Evolutionary conservation across 1,140 invertebrate genomes (phyloP).

Genomic region (Coptotermes formosanus): DNA sequence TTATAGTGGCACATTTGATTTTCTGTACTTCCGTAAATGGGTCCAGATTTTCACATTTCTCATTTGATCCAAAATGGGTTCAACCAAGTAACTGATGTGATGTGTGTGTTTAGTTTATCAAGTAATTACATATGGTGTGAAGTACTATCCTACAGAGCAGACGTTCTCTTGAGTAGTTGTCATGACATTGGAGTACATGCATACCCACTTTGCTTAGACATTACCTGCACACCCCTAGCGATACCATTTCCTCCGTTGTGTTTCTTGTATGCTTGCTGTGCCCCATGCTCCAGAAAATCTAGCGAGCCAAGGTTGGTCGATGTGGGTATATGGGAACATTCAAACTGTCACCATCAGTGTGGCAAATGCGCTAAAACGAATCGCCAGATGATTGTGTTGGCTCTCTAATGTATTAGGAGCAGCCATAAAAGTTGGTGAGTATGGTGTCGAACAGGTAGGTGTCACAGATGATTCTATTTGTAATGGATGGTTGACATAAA

Average conservation of each 20-base stretch:
- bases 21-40: too few species aligned
- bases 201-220: background rate
- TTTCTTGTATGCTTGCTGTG: conserved; percentile 14
- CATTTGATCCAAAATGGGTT: background rate
- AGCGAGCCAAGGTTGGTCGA: background rate
- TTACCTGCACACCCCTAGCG: conserved; percentile 4
- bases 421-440: background rate
- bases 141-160: too few species aligned
- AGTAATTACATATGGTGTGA: too few species aligned
- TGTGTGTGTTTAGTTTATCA: too few species aligned
- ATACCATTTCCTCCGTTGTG: background rate
- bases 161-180: background rate
- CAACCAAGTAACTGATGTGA: too few species aligned
- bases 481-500: background rate
- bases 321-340: background rate
- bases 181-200: background rate
- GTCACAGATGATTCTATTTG: background rate
- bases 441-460: conserved; percentile 1
- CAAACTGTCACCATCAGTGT: conserved; percentile 1
- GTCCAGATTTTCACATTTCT: background rate
- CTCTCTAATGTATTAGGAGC: conserved; percentile 18
- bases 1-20: too few species aligned
- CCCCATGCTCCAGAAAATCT: conserved; percentile 15
- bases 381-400: background rate
- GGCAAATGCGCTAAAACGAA: background rate